These are phyloP conservation scores for Elephas maximus DNA, from an alignment of 2,113 vertebrate species.

Conservation along the genomic window DNA sequence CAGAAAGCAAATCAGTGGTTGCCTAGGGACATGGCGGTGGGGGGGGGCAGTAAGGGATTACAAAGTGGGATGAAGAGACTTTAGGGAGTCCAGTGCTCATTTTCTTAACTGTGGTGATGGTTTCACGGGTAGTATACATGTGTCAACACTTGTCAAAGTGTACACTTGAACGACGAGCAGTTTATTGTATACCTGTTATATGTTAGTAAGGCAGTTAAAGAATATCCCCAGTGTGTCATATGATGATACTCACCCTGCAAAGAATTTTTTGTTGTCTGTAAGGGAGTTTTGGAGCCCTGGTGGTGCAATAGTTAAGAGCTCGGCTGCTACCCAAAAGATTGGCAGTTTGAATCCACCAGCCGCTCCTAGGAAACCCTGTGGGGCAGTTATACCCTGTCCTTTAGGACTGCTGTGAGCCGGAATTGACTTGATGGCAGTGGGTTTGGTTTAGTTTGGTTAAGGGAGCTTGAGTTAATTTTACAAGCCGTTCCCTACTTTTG, in stretches of 20 bases:
- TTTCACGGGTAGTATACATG: not conserved
- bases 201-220: not conserved
- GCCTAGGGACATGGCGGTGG: not conserved
- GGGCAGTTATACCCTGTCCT: too few species aligned
- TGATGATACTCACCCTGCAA: too few species aligned
- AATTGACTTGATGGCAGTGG: too few species aligned
- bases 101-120: not conserved
- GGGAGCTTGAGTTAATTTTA: not conserved
- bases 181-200: rapidly evolving
- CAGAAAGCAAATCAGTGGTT: not conserved
- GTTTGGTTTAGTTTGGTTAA: too few species aligned
- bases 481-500: not conserved
- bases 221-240: not conserved
- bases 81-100: too few species aligned
- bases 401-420: too few species aligned
- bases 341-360: too few species aligned
- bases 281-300: not conserved
- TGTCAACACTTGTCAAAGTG: not conserved
- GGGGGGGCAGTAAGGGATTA: not conserved
- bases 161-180: not conserved
- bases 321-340: too few species aligned
- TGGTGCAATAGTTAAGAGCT: too few species aligned
- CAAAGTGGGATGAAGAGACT: not conserved
- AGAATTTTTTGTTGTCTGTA: not conserved
- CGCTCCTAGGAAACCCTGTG: too few species aligned